A percentile compares a stretch with the other conserved stretches of the same genome.
Conservation (phyloP, 2,888 invertebrate genomes). For the Metacarcinus magister region DNA sequence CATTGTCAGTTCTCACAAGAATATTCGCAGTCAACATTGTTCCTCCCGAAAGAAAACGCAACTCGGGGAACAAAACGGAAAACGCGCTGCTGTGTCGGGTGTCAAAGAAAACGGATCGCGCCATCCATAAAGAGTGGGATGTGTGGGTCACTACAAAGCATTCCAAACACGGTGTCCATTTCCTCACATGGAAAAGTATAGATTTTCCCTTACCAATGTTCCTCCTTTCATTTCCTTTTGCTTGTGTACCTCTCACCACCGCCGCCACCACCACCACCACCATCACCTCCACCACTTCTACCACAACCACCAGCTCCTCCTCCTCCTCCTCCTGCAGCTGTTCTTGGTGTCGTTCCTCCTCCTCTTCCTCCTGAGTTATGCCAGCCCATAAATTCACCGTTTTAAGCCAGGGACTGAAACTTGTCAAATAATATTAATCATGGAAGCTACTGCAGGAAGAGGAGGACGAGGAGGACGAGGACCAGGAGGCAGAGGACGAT, state of each 20-base stretch:
- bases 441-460: slow-evolving; percentile 48
- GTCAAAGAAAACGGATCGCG: background rate
- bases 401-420: slow-evolving; percentile 31
- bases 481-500: background rate
- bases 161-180: background rate
- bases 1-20: background rate
- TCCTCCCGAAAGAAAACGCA: background rate
- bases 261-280: background rate
- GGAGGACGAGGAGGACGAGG: slow-evolving; percentile 10
- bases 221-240: slow-evolving; percentile 21
- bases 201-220: slow-evolving; percentile 9
- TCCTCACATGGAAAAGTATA: slow-evolving; percentile 5
- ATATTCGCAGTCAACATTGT: background rate
- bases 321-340: background rate
- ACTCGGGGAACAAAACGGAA: background rate
- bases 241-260: background rate
- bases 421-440: slow-evolving; percentile 48
- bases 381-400: slow-evolving; percentile 26
- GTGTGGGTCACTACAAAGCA: background rate
- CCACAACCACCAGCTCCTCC: background rate
- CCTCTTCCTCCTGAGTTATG: slow-evolving; percentile 38
- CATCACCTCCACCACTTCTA: background rate
- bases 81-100: background rate
- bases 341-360: background rate
- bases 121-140: background rate